Percentiles rank a stretch among this genome's conserved stretches.
phyloP scores from a whole-genome alignment of 1,140 invertebrate genomes.

The Subanguina moxae region DNA sequence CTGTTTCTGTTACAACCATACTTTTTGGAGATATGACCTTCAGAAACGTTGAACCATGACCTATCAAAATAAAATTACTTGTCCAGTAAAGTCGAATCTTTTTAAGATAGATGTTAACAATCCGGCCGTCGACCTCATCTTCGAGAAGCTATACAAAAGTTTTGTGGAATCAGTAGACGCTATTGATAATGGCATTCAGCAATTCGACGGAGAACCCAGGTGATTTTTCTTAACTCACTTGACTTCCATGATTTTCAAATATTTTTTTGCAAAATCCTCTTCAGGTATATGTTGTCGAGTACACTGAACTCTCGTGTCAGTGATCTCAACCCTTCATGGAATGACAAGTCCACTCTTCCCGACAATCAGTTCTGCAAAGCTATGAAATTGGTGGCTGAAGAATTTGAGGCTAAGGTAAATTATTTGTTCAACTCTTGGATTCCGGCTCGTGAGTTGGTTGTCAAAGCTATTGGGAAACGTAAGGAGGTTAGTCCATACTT shows the following conservation, averaged over 20 bases:
- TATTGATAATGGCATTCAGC: constrained; percentile 83
- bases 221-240: constrained; percentile 41
- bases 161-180: constrained; percentile 85
- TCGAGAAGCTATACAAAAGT: constrained; percentile 69
- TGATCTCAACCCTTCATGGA: constrained; percentile 82
- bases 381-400: constrained; percentile 72
- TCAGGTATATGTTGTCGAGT: constrained; percentile 73
- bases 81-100: too few species aligned
- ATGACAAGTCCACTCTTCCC: constrained; percentile 62
- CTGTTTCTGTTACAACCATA: too few species aligned
- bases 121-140: constrained; percentile 63
- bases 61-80: too few species aligned
- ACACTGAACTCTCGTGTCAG: constrained; percentile 73
- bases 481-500: constrained; percentile 61
- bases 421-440: constrained; percentile 74
- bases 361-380: constrained; percentile 66
- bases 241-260: background rate
- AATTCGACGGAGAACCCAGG: constrained; percentile 70
- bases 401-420: constrained; percentile 74
- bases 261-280: constrained; percentile 10
- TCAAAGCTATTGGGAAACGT: constrained; percentile 69
- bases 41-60: too few species aligned
- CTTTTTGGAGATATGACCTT: too few species aligned
- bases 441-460: constrained; percentile 74
- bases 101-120: too few species aligned